A percentile compares a stretch with the other conserved stretches of the same genome.
phyloP scores from a whole-genome alignment of 2,113 vertebrate species.

The Grantiella picta region DNA sequence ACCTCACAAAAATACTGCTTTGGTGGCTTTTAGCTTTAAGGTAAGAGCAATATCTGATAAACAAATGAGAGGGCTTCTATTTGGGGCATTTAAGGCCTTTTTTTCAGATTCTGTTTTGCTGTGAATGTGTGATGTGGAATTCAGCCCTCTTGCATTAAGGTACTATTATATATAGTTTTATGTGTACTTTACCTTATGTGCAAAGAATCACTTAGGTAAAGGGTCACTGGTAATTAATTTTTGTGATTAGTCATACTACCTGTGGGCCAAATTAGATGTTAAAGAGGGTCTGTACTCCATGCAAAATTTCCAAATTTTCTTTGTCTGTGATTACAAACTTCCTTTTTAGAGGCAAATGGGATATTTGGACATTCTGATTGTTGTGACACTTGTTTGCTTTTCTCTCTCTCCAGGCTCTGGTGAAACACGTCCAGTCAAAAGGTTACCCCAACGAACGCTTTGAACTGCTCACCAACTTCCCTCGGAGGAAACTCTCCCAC shows the following conservation, averaged over 20 bases:
- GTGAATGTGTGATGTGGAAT: neutral
- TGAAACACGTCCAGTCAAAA: conserved; percentile 94
- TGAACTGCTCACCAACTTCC: conserved; percentile 99
- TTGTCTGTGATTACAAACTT: neutral
- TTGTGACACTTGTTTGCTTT: neutral
- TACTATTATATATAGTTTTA: neutral
- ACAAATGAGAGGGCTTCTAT: neutral
- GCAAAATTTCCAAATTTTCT: neutral
- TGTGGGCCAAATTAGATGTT: neutral
- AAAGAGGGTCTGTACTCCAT: neutral
- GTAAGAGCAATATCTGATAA: neutral
- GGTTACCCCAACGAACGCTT: conserved; percentile 98
- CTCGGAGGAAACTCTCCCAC: conserved; percentile 94
- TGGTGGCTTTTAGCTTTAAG: neutral
- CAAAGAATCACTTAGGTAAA: neutral
- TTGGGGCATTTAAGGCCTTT: neutral
- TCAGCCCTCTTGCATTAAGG: neutral
- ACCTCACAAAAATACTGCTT: neutral
- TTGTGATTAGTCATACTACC: neutral
- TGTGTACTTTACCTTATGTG: neutral
- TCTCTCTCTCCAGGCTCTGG: conserved; percentile 80
- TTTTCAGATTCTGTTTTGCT: neutral
- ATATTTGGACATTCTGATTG: neutral
- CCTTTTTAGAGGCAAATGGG: neutral
- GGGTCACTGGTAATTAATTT: neutral